phyloP scores from a whole-genome alignment of 2,113 vertebrate species.

The Solea solea region DNA sequence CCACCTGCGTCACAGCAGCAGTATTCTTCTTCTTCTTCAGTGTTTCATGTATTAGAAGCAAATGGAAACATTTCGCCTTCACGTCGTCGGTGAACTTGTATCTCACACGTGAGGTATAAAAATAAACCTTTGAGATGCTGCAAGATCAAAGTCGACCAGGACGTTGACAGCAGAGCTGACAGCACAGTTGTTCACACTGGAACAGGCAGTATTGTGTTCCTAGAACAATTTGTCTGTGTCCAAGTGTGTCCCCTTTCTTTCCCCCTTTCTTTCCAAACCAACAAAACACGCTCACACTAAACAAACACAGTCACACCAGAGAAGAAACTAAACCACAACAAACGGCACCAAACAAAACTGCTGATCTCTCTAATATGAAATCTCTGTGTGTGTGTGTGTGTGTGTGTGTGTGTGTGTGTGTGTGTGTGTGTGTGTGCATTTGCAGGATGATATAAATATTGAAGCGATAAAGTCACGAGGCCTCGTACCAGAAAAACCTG shows the following conservation, averaged over 20 bases:
- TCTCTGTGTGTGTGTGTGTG: background rate
- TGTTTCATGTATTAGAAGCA: constrained; percentile 15
- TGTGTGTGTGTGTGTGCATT: constrained; percentile 15
- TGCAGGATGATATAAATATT: constrained; percentile 72
- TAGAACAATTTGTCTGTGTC: constrained; percentile 20
- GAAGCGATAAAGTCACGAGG: constrained; percentile 73
- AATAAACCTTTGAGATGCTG: constrained; percentile 29
- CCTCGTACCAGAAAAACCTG: constrained; percentile 93
- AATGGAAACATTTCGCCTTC: constrained; percentile 12
- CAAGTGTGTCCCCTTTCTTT: constrained; percentile 7
- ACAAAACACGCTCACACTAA: too few relatives aligned
- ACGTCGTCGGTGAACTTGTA: constrained; percentile 12
- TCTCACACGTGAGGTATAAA: constrained; percentile 6
- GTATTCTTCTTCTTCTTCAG: constrained; percentile 11
- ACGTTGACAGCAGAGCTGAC: constrained; percentile 13
- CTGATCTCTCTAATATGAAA: too few relatives aligned
- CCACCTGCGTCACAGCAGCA: background rate
- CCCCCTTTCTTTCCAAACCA: too few relatives aligned
- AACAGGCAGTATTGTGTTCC: background rate
- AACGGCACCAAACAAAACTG: background rate
- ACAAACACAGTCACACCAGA: too few relatives aligned
- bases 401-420: background rate
- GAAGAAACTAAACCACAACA: too few relatives aligned
- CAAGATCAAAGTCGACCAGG: constrained; percentile 34
- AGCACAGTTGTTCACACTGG: constrained; percentile 1